These are phyloP conservation scores for Zophobas morio DNA, from an alignment of 1,140 invertebrate genomes.

Conservation along the genomic window DNA sequence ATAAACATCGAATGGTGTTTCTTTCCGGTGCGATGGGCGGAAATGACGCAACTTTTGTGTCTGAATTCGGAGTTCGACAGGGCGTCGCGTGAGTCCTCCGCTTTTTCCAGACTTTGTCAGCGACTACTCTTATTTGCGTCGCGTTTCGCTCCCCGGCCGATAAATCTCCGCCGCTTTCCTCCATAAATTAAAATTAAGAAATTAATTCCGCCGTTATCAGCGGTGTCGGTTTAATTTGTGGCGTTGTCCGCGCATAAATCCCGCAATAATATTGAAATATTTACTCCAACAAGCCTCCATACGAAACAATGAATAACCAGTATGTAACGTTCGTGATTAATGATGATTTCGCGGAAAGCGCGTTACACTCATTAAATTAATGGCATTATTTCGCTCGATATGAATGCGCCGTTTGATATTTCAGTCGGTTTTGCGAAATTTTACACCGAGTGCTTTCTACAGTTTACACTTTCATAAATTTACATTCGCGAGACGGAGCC, in stretches of 20 bases:
- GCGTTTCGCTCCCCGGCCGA: background rate
- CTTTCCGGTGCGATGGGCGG: too few species aligned
- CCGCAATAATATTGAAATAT: constrained; percentile 36
- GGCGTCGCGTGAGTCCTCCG: background rate
- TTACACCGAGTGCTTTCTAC: constrained; percentile 34
- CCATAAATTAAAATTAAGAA: constrained; percentile 22
- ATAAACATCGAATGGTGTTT: too few species aligned
- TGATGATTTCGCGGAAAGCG: constrained; percentile 28
- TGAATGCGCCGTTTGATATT: constrained; percentile 34
- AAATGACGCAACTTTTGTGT: too few species aligned
- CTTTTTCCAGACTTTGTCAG: background rate
- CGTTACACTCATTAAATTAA: constrained; percentile 41
- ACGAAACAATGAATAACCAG: constrained; percentile 22
- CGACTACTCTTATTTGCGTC: background rate
- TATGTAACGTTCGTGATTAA: constrained; percentile 33
- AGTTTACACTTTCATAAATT: constrained; percentile 42
- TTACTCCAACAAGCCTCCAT: constrained; percentile 7
- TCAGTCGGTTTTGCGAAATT: constrained; percentile 33
- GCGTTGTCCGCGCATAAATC: constrained; percentile 30
- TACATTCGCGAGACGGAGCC: constrained; percentile 13
- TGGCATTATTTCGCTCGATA: constrained; percentile 29
- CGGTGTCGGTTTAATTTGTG: constrained; percentile 21
- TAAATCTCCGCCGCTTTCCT: background rate
- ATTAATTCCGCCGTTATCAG: constrained; percentile 19
- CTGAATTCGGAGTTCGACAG: background rate